Conservation (phyloP, 1,140 invertebrate genomes). For the Hydropsyche tenuis region DNA sequence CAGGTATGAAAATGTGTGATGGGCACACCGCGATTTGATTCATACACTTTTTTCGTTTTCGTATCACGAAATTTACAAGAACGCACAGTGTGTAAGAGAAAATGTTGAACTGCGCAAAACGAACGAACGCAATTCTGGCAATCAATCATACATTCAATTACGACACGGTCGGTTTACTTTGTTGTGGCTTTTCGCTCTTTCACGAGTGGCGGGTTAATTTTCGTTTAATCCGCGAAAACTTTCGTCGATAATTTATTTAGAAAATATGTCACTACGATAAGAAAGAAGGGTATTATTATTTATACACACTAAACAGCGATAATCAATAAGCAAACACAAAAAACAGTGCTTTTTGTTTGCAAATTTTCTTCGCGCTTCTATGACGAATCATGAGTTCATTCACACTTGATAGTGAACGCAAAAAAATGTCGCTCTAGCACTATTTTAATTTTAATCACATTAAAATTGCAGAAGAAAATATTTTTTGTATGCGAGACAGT, state of each 20-base stretch:
- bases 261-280: too few relatives aligned
- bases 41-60: too few relatives aligned
- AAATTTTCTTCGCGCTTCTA: neutral
- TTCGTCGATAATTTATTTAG: neutral
- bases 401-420: neutral
- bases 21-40: too few relatives aligned
- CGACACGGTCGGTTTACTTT: neutral
- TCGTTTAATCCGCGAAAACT: neutral
- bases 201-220: neutral
- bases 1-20: too few relatives aligned
- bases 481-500: too few relatives aligned
- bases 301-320: neutral
- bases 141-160: neutral
- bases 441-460: too few relatives aligned
- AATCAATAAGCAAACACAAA: neutral
- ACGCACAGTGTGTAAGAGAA: neutral
- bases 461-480: too few relatives aligned
- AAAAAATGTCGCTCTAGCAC: neutral
- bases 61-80: too few relatives aligned
- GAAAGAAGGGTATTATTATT: neutral
- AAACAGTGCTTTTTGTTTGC: neutral
- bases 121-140: neutral
- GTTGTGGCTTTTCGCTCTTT: neutral
- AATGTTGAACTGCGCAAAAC: neutral
- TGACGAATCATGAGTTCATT: constrained; percentile 15